These are phyloP conservation scores for Halisarca cf. caerulea DNA, from an alignment of 37 sponge, comb jelly and placozoan genomes.

Conservation along the genomic window DNA sequence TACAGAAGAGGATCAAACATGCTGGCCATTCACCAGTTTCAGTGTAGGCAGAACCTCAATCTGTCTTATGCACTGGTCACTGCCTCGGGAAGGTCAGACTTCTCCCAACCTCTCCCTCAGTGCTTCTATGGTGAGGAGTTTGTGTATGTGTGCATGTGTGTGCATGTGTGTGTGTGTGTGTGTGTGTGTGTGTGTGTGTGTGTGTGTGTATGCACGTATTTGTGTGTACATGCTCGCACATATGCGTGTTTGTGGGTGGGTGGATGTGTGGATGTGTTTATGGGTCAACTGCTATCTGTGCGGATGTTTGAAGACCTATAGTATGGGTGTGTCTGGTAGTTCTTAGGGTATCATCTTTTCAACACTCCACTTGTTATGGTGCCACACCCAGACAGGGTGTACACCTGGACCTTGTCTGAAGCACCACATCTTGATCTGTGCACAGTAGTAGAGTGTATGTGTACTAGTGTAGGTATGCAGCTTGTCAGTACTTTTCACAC, in stretches of 20 bases:
- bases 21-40: slow-evolving; percentile 17
- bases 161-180: slow-evolving; percentile 5
- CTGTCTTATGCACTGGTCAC: slow-evolving; percentile 24
- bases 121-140: slow-evolving; percentile 6
- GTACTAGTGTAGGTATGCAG: no score
- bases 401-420: no score
- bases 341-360: no score
- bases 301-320: no score
- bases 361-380: no score
- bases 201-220: not conserved
- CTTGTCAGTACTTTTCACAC: no score
- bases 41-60: slow-evolving; percentile 1
- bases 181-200: slow-evolving; percentile 32
- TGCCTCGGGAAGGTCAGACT: not conserved
- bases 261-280: not conserved
- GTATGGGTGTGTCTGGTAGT: not conserved
- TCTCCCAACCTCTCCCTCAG: slow-evolving; percentile 7
- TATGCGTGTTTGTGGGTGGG: slow-evolving; percentile 2
- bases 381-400: no score
- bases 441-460: no score
- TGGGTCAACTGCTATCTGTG: no score
- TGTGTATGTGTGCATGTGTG: slow-evolving; percentile 7
- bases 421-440: no score
- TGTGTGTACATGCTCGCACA: slow-evolving; percentile 5
- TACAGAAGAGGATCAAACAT: slow-evolving; percentile 13